Evolutionary conservation across 2,797 vertebrate genomes (phyloP), one percentile per base, ranked within the genome.

Genomic region (Mus spretus): DNA sequence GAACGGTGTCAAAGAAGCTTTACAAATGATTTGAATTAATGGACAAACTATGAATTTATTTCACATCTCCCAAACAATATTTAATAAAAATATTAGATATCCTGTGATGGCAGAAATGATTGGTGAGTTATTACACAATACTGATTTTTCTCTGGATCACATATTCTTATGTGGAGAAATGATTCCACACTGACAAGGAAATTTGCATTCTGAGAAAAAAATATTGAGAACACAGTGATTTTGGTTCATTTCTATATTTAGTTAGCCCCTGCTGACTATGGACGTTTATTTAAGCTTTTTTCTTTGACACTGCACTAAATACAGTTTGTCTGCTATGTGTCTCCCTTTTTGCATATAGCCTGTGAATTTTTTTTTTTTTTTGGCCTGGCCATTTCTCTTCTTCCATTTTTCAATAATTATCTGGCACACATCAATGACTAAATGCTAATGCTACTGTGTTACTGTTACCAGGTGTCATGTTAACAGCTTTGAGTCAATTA

Each of bases 401-500:
- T 44, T 3, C 24, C 6, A 63, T 50, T 93, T 95, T 90, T 77
- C 81, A 91, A 5, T 78, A 96, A 75, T 59, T 90, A 53, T 80
- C n/a, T 95, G 61, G 40, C 55, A 89, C 11, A 50, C 12, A 11
- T 77, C 22, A 93, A 50, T 72, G 57, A 79, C 50, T 89, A 86
- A 55, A 22, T 77, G 19, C 61, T 93, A 79, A n/a, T 96, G 50
- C 12, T 82, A n/a, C 63, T 47, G 34, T 80, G 77, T 75, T 92
- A 79, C 53, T 85, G 34, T 78, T 87, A 47, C 20, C 53, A 95
- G 50, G 55, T 91, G 44, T 67, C 86, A 90, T 93, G 63, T 53
- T 93, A 95, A 77, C 47, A 95, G 77, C 75, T 94, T 89, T 77
- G 80, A 94, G 83, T 91, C 19, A 65, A 59, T 96, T 93, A 94